Percentiles rank a stretch among this genome's conserved stretches.
phyloP scores from a whole-genome alignment of 2,888 invertebrate species.

The Chloroclystis v-ata region DNA sequence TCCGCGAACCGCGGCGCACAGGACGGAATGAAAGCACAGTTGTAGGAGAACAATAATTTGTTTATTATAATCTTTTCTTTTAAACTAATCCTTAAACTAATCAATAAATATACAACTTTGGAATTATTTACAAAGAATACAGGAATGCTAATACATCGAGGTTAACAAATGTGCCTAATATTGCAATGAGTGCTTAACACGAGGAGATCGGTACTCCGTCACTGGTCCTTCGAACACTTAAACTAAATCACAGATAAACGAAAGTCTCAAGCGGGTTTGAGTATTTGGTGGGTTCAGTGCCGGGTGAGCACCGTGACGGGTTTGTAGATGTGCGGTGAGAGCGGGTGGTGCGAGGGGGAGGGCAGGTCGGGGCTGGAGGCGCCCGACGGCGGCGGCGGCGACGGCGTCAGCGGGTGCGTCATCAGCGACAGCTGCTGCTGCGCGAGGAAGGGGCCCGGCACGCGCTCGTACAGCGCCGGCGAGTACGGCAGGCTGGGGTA shows the following conservation, averaged over 20 bases:
- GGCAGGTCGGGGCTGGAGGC: conserved; percentile 66
- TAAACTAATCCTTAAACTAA: conserved; percentile 50
- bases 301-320: conserved; percentile 78
- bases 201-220: conserved; percentile 49
- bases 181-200: conserved; percentile 37
- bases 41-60: conserved; percentile 55
- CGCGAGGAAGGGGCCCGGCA: conserved; percentile 43
- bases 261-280: conserved; percentile 38
- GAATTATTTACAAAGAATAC: conserved; percentile 62
- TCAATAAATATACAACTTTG: conserved; percentile 73
- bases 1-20: conserved; percentile 8
- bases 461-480: conserved; percentile 55
- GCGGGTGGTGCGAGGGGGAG: conserved; percentile 58
- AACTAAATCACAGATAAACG: conserved; percentile 72
- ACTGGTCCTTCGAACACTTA: conserved; percentile 51
- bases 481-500: conserved; percentile 67
- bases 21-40: conserved; percentile 22
- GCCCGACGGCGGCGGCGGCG: conserved; percentile 64
- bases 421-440: conserved; percentile 45
- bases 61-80: conserved; percentile 59
- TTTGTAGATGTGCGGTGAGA: conserved; percentile 72
- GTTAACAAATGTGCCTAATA: conserved; percentile 43
- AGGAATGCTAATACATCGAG: conserved; percentile 54
- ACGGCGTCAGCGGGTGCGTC: conserved; percentile 57
- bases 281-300: conserved; percentile 58